Percentiles rank a stretch among this genome's conserved stretches.
Conservation (phyloP, 2,888 invertebrate species). For the Lithophane leautieri region DNA sequence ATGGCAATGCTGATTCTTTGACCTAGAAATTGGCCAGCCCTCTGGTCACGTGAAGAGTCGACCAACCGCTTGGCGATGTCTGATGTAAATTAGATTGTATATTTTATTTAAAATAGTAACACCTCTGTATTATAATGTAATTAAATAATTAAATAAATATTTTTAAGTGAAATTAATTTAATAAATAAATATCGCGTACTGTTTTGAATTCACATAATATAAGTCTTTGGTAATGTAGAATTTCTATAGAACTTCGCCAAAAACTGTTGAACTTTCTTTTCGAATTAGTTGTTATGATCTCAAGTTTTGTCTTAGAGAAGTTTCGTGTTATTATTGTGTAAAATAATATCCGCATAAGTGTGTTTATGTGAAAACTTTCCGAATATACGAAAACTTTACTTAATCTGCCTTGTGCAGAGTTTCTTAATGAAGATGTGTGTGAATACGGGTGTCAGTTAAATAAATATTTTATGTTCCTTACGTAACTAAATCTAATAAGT, state of each 20-base stretch:
- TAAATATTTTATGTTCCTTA: neutral
- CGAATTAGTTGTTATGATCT: neutral
- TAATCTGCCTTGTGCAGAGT: neutral
- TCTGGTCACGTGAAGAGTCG: no score
- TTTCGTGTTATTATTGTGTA: constrained; percentile 9
- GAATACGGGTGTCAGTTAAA: neutral
- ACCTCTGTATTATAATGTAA: no score
- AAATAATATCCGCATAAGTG: constrained; percentile 13
- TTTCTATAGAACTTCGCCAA: neutral
- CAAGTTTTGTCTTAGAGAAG: neutral
- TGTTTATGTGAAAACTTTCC: constrained; percentile 14
- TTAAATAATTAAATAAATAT: no score
- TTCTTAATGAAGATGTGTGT: neutral
- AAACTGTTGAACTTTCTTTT: neutral
- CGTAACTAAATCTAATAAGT: neutral
- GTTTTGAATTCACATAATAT: no score
- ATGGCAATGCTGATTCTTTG: no score
- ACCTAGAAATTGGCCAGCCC: no score
- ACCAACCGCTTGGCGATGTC: no score
- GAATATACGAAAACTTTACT: constrained; percentile 8
- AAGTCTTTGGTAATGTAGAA: neutral
- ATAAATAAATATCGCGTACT: no score
- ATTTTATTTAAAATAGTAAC: no score
- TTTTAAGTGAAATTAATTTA: no score
- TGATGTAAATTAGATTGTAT: no score